Conservation (phyloP, 2,113 vertebrate genomes). For the Tympanuchus pallidicinctus region DNA sequence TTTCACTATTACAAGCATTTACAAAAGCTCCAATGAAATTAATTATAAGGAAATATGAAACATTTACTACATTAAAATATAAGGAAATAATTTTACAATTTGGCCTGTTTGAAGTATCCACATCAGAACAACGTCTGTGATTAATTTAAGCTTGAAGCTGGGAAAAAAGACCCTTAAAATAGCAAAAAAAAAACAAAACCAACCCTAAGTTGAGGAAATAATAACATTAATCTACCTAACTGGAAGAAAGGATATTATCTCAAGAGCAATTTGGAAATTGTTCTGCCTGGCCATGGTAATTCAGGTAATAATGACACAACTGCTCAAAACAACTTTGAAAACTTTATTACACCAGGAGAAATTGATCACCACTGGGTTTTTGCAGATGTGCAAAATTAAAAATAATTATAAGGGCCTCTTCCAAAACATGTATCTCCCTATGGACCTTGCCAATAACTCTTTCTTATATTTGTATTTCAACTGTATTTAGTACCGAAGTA, state of each 20-base stretch:
- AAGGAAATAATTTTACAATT: background rate
- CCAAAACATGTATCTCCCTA: background rate
- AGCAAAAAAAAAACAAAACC: background rate
- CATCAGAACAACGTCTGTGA: background rate
- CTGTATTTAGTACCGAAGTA: background rate
- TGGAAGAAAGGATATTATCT: background rate
- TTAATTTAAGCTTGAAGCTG: slow-evolving; percentile 9
- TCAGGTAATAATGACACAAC: background rate
- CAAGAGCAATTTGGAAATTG: slow-evolving; percentile 11
- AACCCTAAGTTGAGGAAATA: background rate
- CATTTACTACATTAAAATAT: background rate
- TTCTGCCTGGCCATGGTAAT: background rate
- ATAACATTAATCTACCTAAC: background rate
- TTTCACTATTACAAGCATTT: background rate
- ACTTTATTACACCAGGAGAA: background rate
- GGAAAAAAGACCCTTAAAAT: background rate
- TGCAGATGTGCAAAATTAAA: background rate
- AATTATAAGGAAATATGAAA: background rate
- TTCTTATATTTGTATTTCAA: background rate
- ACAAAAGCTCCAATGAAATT: background rate
- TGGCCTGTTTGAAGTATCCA: background rate
- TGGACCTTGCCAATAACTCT: background rate
- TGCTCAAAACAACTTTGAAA: slow-evolving; percentile 15
- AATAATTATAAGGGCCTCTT: background rate
- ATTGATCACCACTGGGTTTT: background rate